Evolutionary conservation across 1,140 invertebrate genomes (phyloP), one percentile per base, ranked within the genome.

Genomic region (Drosophila nasuta): DNA sequence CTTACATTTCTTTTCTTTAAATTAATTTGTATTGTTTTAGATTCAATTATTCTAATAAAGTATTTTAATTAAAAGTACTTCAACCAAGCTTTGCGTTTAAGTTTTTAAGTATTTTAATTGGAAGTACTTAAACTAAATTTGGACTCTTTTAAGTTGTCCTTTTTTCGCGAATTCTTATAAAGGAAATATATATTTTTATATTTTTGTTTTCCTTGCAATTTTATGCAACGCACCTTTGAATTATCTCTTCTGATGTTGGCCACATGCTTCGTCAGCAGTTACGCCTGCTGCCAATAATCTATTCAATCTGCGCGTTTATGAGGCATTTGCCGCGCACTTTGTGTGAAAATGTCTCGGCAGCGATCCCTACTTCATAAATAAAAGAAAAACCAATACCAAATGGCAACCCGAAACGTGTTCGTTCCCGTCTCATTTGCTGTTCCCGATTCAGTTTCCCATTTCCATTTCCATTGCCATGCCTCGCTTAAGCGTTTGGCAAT

Each of bases 261-360:
- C 43, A 57, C 38, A 68, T 54, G 17, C 20, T 6, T 45, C 15
- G 25, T 64, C 43, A 46, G 11, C 43, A 59, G 49, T 15, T 72
- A 51, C 65, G 73, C 67, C 43, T 52, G 52, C 59, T 60, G 63
- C 30, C 65, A 57, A 69, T 64, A 46, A 74, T 69, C 65, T 62
- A 43, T 60, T 75, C 65, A 77, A 77, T 77, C 72, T 65, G 43
- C 13, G 70, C 68, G 41, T 70, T 81, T 76, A 70, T 68, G 63
- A 73, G 51, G 41, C 28, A 77, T 77, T 77, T 77, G 65, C 64
- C 75, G 58, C 58, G 38, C 71, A 62, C 38, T 82, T 70, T 59
- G 64, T 59, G 64, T 54, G 58, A 46, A 73, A 68, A 15, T 59
- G 38, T 63, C 43, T 13, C 57, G 41, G 8, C n/a, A 7, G n/a